Evolutionary conservation across 2,113 vertebrate genomes (phyloP).

Genomic region (Antennarius striatus): DNA sequence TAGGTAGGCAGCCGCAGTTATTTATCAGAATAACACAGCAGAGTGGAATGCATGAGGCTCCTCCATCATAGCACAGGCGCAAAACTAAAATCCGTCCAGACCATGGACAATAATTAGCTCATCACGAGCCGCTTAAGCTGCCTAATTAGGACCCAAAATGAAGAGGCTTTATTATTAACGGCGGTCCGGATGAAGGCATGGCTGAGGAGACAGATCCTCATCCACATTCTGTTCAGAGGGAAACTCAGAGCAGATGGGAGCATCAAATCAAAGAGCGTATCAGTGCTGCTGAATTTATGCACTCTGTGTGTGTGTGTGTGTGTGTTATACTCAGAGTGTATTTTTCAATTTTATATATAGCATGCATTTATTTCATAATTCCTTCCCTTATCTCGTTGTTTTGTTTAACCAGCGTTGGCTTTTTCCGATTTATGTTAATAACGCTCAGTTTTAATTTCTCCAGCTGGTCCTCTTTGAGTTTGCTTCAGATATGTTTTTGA

Average conservation of each 20-base stretch:
- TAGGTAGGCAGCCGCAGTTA: slow-evolving; percentile 41
- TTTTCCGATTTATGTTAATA: too few species aligned
- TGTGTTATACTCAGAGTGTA: too few species aligned
- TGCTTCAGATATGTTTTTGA: too few species aligned
- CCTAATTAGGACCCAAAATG: slow-evolving; percentile 51
- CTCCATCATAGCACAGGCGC: slow-evolving; percentile 24
- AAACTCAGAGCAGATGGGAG: slow-evolving; percentile 52
- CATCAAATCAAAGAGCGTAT: slow-evolving; percentile 44
- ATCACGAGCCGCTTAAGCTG: slow-evolving; percentile 43
- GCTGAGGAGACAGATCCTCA: slow-evolving; percentile 38
- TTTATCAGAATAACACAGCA: slow-evolving; percentile 38
- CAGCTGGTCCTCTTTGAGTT: too few species aligned
- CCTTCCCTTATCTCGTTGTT: too few species aligned
- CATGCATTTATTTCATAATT: too few species aligned
- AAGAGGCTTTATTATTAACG: slow-evolving; percentile 39
- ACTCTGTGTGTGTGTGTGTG: not conserved
- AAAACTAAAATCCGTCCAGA: slow-evolving; percentile 45
- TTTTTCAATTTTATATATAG: too few species aligned
- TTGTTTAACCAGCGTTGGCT: too few species aligned
- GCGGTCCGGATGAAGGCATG: slow-evolving; percentile 51
- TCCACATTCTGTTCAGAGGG: slow-evolving; percentile 37
- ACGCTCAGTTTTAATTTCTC: too few species aligned
- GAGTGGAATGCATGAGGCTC: slow-evolving; percentile 15
- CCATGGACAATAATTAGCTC: slow-evolving; percentile 39
- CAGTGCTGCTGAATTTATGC: slow-evolving; percentile 30